These are phyloP conservation scores for Brachyalestes nurse DNA, from an alignment of 2,797 vertebrate species.

Conservation along the genomic window DNA sequence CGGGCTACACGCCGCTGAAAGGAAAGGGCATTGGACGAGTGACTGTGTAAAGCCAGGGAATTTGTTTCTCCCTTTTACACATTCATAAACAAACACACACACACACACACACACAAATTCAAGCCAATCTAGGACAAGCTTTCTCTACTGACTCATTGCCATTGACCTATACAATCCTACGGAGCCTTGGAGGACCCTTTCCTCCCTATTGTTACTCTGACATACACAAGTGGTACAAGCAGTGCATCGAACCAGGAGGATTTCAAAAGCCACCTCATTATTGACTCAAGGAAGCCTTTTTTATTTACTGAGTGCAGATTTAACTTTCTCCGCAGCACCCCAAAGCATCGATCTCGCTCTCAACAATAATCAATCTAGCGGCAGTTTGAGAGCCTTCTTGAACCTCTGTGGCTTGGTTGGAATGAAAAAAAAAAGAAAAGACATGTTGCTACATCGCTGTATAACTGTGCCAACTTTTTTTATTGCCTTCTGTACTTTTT, in stretches of 20 bases:
- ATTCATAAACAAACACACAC: not conserved
- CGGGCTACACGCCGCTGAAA: conserved; percentile 50
- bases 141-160: not conserved
- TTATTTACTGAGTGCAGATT: not conserved
- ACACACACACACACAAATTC: conserved; percentile 3
- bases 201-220: not conserved
- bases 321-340: not conserved
- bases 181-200: not conserved
- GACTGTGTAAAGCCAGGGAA: conserved; percentile 15
- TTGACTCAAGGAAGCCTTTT: not conserved
- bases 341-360: not conserved
- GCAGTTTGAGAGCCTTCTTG: not conserved
- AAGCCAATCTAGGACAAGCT: not conserved
- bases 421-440: too few species aligned
- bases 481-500: not conserved
- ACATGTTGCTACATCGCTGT: too few species aligned
- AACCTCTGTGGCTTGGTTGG: not conserved
- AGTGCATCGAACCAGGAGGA: not conserved
- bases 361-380: too few species aligned
- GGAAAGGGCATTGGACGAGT: not conserved
- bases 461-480: conserved; percentile 2
- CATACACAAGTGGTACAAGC: not conserved
- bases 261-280: not conserved
- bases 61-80: not conserved
- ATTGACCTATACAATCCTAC: not conserved